These are phyloP conservation scores for Vireo griseus DNA, from an alignment of 2,797 vertebrate genomes.

Conservation along the genomic window DNA sequence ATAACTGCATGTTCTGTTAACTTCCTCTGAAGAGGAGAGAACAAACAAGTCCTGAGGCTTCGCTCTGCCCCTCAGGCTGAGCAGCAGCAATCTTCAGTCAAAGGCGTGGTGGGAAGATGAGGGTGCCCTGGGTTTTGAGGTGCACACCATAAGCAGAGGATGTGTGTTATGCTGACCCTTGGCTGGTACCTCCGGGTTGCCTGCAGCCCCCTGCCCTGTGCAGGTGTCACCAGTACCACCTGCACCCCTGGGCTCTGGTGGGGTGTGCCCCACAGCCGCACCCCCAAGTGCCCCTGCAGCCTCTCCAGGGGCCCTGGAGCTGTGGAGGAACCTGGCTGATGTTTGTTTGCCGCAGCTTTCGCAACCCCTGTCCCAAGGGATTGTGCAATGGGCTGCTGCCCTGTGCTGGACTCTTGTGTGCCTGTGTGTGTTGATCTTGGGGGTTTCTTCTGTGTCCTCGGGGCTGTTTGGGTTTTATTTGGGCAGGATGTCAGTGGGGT, in stretches of 20 bases:
- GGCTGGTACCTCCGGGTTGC: rapidly evolving
- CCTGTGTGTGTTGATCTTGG: background rate
- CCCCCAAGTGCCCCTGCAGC: background rate
- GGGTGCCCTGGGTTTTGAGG: background rate
- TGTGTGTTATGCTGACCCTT: background rate
- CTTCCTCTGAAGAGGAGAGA: background rate
- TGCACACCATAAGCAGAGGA: rapidly evolving
- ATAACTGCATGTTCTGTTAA: rapidly evolving
- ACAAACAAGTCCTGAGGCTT: background rate
- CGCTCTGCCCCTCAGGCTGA: rapidly evolving
- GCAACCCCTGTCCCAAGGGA: background rate
- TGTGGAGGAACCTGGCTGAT: background rate
- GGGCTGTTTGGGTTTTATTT: background rate
- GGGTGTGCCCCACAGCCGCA: background rate
- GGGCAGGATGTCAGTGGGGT: rapidly evolving
- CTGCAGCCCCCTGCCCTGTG: background rate
- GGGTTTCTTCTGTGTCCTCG: background rate
- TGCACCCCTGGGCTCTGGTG: background rate
- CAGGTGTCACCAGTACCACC: rapidly evolving
- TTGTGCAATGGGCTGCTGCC: background rate
- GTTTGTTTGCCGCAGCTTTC: background rate
- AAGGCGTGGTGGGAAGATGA: rapidly evolving
- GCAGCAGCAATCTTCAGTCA: rapidly evolving
- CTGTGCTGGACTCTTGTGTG: background rate
- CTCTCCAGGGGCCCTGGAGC: background rate